phyloP scores from a whole-genome alignment of 1,140 invertebrate species.

The Melanaphis sacchari region DNA sequence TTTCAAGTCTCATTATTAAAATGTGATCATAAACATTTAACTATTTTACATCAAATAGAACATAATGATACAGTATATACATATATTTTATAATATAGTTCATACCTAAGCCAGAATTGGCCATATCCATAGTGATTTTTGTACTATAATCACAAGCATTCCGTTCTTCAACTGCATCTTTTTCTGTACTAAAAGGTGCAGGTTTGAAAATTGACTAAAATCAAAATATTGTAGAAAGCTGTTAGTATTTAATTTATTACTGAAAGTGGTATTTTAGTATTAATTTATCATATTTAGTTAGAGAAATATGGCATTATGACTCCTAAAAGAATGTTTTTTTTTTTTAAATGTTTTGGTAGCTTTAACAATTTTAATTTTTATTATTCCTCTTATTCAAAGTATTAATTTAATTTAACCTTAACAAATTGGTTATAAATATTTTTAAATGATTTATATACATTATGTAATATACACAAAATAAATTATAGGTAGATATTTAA shows the following conservation, averaged over 20 bases:
- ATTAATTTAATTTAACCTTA: background rate
- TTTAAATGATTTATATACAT: background rate
- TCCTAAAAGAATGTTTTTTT: background rate
- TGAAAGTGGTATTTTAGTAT: constrained; percentile 1
- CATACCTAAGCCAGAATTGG: constrained; percentile 76
- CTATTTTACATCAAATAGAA: background rate
- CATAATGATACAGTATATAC: background rate
- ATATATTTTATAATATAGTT: constrained; percentile 29
- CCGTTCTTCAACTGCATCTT: constrained; percentile 78
- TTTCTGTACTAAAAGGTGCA: constrained; percentile 90
- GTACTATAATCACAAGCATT: constrained; percentile 83
- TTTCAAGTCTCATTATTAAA: background rate
- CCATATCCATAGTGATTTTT: constrained; percentile 85
- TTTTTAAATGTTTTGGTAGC: background rate
- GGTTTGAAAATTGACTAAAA: constrained; percentile 73
- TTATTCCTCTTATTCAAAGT: background rate
- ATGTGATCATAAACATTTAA: background rate
- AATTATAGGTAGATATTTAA: background rate
- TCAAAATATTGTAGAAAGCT: constrained; percentile 21
- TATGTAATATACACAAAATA: background rate
- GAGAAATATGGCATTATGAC: background rate
- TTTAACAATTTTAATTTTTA: background rate
- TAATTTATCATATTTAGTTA: background rate
- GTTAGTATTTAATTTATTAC: constrained; percentile 10
- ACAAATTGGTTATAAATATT: background rate